Conservation (phyloP, 2,113 vertebrate genomes). For the Eublepharis macularius region DNA sequence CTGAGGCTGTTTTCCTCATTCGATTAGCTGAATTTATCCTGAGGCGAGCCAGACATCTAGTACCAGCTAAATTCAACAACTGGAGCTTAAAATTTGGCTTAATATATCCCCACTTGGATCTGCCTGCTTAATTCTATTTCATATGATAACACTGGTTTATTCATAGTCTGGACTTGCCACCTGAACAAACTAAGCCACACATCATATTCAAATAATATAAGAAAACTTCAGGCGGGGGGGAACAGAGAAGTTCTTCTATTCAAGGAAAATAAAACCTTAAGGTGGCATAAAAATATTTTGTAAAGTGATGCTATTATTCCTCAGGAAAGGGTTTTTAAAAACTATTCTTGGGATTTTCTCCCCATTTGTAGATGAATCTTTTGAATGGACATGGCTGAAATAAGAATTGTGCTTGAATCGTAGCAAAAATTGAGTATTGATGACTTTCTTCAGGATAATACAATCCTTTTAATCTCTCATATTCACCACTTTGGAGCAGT, state of each 20-base stretch:
- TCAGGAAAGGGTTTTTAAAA: slow-evolving; percentile 36
- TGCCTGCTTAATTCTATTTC: slow-evolving; percentile 88
- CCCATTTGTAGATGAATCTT: slow-evolving; percentile 61
- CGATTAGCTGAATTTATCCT: slow-evolving; percentile 85
- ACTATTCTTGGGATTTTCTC: slow-evolving; percentile 41
- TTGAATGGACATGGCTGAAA: slow-evolving; percentile 41
- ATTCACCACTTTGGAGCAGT: slow-evolving; percentile 11
- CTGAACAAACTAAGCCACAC: slow-evolving; percentile 72
- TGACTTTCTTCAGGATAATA: background rate
- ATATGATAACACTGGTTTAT: slow-evolving; percentile 78
- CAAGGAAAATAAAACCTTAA: slow-evolving; percentile 62
- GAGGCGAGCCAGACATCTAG: slow-evolving; percentile 86
- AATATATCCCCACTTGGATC: slow-evolving; percentile 93
- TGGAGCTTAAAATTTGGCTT: slow-evolving; percentile 87
- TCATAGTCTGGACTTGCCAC: slow-evolving; percentile 73
- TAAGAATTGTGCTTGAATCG: slow-evolving; percentile 33
- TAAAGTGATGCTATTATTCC: slow-evolving; percentile 49
- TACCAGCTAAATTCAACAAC: slow-evolving; percentile 88
- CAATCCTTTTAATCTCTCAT: slow-evolving; percentile 17
- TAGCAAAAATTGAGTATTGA: background rate
- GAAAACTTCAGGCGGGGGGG: slow-evolving; percentile 58
- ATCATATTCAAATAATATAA: slow-evolving; percentile 71
- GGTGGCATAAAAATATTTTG: slow-evolving; percentile 53
- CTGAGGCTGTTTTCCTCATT: slow-evolving; percentile 81
- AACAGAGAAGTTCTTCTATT: slow-evolving; percentile 62